These are phyloP conservation scores for Tineola bisselliella DNA, from an alignment of 2,888 invertebrate genomes.

Conservation along the genomic window DNA sequence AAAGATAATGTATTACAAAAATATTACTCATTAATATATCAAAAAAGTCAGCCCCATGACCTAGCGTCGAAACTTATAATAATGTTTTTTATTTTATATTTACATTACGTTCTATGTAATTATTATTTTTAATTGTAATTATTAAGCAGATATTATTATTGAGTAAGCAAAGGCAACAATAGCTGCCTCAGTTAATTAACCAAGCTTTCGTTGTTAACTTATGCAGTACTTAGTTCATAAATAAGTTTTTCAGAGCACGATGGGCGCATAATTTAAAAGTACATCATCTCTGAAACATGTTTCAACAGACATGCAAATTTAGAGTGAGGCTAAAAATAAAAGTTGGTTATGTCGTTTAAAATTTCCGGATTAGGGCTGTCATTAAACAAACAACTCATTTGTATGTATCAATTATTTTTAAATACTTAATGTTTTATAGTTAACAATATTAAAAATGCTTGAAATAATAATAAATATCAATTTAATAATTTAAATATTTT, in stretches of 20 bases:
- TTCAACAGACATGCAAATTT: conserved; percentile 59
- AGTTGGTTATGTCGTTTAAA: conserved; percentile 51
- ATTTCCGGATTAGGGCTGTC: conserved; percentile 42
- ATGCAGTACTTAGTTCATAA: conserved; percentile 46
- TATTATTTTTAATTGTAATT: no score
- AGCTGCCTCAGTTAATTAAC: background rate
- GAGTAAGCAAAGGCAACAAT: background rate
- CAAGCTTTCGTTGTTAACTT: conserved; percentile 27
- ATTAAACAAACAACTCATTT: conserved; percentile 10
- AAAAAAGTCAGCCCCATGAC: no score
- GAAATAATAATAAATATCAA: no score
- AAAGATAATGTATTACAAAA: no score
- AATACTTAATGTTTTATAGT: no score
- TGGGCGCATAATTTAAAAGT: conserved; percentile 44
- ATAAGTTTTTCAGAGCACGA: conserved; percentile 39
- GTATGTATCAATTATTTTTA: background rate
- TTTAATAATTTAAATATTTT: no score
- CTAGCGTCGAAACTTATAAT: no score
- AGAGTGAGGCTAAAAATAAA: conserved; percentile 51
- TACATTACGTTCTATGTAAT: no score
- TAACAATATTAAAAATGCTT: no score
- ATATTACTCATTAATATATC: no score
- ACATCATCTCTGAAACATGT: conserved; percentile 51
- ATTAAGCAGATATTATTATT: background rate
- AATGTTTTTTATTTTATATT: no score